These are phyloP conservation scores for Himalopsyche phryganea DNA, from an alignment of 1,140 invertebrate genomes.

Conservation along the genomic window DNA sequence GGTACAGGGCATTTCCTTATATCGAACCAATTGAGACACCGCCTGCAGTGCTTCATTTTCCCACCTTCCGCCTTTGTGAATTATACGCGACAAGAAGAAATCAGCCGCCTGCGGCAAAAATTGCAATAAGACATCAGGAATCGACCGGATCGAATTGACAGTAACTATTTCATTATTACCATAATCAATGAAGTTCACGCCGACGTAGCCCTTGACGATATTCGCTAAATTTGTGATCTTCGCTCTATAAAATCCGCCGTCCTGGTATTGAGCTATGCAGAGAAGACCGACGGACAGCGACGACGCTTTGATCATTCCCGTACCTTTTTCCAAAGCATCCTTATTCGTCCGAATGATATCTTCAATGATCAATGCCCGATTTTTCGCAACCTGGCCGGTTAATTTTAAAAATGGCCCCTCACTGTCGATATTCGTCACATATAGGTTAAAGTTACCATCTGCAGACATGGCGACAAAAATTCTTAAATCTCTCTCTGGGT, in stretches of 20 bases:
- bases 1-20: constrained; percentile 48
- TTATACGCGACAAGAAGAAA: constrained; percentile 56
- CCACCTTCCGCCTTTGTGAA: constrained; percentile 49
- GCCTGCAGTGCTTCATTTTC: constrained; percentile 47
- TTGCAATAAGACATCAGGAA: constrained; percentile 51
- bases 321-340: constrained; percentile 49
- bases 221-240: constrained; percentile 51
- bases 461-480: no score
- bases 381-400: constrained; percentile 53
- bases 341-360: constrained; percentile 47
- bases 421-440: constrained; percentile 63
- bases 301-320: constrained; percentile 39
- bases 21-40: constrained; percentile 50
- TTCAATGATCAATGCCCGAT: constrained; percentile 55
- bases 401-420: constrained; percentile 64
- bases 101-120: constrained; percentile 55
- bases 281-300: constrained; percentile 50
- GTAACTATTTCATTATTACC: constrained; percentile 61
- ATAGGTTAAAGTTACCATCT: constrained; percentile 40
- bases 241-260: constrained; percentile 61
- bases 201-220: constrained; percentile 47
- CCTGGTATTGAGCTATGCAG: constrained; percentile 64
- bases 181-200: constrained; percentile 68
- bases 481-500: no score
- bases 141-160: constrained; percentile 52